Evolutionary conservation across 2,797 vertebrate species (phyloP), one percentile per base, ranked within the genome.

Genomic region (Gallinago nigripennis): DNA sequence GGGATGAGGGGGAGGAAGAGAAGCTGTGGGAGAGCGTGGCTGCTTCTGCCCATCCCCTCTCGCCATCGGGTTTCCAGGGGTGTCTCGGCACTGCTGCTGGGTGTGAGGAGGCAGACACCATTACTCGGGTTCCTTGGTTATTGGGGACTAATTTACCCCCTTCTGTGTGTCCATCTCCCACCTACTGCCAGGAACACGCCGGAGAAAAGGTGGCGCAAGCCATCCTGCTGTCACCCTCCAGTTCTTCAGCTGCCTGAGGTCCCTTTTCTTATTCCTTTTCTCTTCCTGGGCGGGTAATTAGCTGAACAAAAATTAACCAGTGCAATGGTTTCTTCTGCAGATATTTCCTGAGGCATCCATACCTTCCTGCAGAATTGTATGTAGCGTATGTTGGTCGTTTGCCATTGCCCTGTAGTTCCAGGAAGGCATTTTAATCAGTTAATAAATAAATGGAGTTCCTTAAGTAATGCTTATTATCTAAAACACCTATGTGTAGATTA

Each of bases 21-120:
- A 51, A 83, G 25, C 21, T 61, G 14, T 7, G 20, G 70, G 19
- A 51, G 21, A 11, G 1, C 0, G 0, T 8, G 19, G 35, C 18
- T 87, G 30, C 41, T 69, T 68, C 66, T 53, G 16, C 30, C 33
- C 15, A 6, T 30, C 9, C 20, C 16, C 17, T 25, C 37, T 80
- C 1, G 1, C 30, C 8, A 1, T 2, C 3, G 13, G 27, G 16
- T 50, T 45, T 46, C n/a, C 75, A 82, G 24, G 16, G 63, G 9
- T 19, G 41, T 20, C 28, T 37, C 3, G 2, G 50, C 16, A 28
- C 58, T 9, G 4, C 15, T 64, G 7, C 39, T 6, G 3, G 37
- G 28, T 66, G 79, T 35, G 10, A 69, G 10, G 23, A 66, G 33
- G 12, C 11, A 85, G 16, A 41, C 16, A 56, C 23, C 13, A 7